phyloP scores from a whole-genome alignment of 2,113 vertebrate genomes.

The Propithecus coquereli region DNA sequence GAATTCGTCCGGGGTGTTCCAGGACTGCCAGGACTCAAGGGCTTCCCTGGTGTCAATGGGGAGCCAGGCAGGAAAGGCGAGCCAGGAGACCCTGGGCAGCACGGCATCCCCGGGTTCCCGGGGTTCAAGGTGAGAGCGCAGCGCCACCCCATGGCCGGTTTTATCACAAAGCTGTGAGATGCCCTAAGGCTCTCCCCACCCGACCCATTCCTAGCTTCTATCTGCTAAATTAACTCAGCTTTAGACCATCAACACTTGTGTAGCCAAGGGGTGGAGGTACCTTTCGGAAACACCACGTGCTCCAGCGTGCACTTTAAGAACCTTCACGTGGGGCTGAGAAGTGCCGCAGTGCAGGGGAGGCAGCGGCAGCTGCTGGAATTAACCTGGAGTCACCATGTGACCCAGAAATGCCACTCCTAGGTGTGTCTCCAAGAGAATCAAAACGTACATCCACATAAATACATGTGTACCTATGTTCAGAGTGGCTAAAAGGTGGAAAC shows the following conservation, averaged over 20 bases:
- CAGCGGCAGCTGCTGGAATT: neutral
- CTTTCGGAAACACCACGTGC: accelerated
- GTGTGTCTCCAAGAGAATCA: accelerated
- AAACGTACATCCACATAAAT: accelerated
- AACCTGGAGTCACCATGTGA: accelerated
- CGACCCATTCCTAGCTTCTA: neutral
- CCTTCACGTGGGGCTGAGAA: neutral
- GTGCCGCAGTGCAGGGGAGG: neutral
- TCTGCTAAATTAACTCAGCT: neutral
- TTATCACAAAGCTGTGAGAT: neutral
- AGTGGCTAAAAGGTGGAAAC: neutral
- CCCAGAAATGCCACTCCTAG: neutral
- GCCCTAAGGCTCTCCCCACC: accelerated
- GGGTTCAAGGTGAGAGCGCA: slow-evolving; percentile 83
- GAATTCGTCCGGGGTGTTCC: slow-evolving; percentile 70
- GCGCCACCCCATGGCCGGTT: neutral
- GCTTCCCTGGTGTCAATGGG: slow-evolving; percentile 80
- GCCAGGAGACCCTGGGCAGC: slow-evolving; percentile 84
- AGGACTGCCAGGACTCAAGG: slow-evolving; percentile 81
- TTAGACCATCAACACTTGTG: accelerated
- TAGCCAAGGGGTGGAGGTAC: accelerated
- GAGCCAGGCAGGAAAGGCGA: slow-evolving; percentile 79
- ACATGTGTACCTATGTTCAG: accelerated
- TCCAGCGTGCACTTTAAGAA: no score
- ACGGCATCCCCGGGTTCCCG: slow-evolving; percentile 83